A percentile compares a stretch with the other conserved stretches of the same genome.
These are phyloP conservation scores for Pao palembangensis DNA, from an alignment of 2,113 vertebrate genomes.

Conservation along the genomic window DNA sequence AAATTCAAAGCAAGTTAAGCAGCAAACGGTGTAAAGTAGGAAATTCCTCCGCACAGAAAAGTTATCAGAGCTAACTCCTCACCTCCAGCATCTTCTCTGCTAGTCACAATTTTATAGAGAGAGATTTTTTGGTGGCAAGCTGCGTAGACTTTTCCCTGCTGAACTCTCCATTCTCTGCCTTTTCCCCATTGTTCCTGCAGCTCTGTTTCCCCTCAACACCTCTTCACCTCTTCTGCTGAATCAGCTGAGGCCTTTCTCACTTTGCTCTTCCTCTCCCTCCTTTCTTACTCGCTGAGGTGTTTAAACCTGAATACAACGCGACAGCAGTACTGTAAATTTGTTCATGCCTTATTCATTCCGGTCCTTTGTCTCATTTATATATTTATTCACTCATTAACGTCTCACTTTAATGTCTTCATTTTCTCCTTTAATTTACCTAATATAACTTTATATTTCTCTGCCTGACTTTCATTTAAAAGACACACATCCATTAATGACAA, in stretches of 20 bases:
- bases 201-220: not conserved
- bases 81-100: no score
- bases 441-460: no score
- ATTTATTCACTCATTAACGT: no score
- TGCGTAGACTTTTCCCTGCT: no score
- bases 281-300: constrained; percentile 28
- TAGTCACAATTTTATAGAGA: no score
- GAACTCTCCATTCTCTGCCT: not conserved
- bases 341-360: constrained; percentile 5
- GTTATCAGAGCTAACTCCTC: no score
- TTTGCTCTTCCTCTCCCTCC: constrained; percentile 15
- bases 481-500: no score
- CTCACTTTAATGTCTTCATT: no score
- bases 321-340: constrained; percentile 36
- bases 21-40: not conserved
- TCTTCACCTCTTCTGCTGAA: constrained; percentile 3
- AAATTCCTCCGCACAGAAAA: no score
- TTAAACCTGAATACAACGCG: constrained; percentile 29
- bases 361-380: constrained; percentile 22
- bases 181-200: not conserved
- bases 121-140: no score
- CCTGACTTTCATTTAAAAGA: no score
- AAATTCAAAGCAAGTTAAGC: not conserved
- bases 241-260: constrained; percentile 43
- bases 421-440: no score